Evolutionary conservation across 1,140 invertebrate genomes (phyloP), one percentile per base, ranked within the genome.

Genomic region (Drosophila hydei): DNA sequence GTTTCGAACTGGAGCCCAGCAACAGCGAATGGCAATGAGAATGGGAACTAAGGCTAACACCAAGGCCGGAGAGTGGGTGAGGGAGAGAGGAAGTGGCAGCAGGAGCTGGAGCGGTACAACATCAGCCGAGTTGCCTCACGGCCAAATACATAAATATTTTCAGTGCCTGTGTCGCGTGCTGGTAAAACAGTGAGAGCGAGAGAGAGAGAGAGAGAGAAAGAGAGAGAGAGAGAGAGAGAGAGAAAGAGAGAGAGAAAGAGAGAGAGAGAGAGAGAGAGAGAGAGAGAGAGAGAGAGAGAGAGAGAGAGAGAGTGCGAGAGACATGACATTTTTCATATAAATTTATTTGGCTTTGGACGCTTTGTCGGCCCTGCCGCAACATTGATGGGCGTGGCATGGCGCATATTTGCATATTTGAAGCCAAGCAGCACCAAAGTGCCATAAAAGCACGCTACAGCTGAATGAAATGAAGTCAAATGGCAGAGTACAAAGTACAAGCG

Each of bases 101-200:
- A 12, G 4, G 7, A 2, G 30, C 23, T 12, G 18, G 3, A 18
- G 38, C 38, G 38, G 38, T 14, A 16, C 38, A 42, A 42, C 79
- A 79, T 76, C 76, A 79, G 80, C 48, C 61, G 64, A 74, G 61
- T 80, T 74, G 80, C 81, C 81, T 68, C 70, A 64, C 61, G 77
- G 80, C 81, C 73, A 87, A 81, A 75, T 87, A 77, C 80, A 85
- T 85, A 85, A 87, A 87, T 85, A 87, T 87, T 80, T 75, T 59
- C 73, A 58, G 27, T 38, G 80, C 11, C 27, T 27, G 25, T 47
- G 55, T 61, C 64, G 62, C 33, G 51, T 64, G 64, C 65, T 40
- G 42, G 19, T 54, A 18, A 59, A 67, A 52, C 12, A 59, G 62
- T 47, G 42, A 74, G 64, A 76, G 27, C 8, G 27, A 9, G 7